Base-by-base conservation (phyloP, 2,797 vertebrate genomes). In the Oryzias dopingdopingensis region DNA sequence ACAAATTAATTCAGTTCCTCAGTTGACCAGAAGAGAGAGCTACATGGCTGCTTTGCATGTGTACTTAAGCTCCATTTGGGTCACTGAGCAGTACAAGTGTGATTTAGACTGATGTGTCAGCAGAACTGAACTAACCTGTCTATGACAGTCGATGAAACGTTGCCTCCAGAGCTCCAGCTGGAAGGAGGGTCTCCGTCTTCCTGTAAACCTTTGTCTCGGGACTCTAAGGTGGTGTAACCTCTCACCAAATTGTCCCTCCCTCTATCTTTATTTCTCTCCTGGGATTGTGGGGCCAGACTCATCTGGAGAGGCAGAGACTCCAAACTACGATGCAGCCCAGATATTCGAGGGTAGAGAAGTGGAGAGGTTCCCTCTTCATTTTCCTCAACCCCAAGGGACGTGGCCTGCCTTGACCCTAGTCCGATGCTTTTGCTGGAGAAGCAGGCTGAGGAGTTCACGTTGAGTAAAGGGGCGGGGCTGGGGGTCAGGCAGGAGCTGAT, bases 241-340 rank as follows among this genome's bases (percentile, higher is more conserved):
- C 77, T 77, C 20, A 56, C 54, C 59, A 79, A 49, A 23, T 4
- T 62, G 85, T 90, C 90, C 3, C 87, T 77, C 32, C 93, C 89
- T 0, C 87, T 74, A 13, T 92, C 87, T 51, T 94, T 92, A 16
- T 80, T 73, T 24, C 62, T 83, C 47, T 80, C 86, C 24, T 70
- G 90, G 59, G 42, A 79, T 55, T 26, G 89, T 1, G 85, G 87
- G 78, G 93, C 93, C 80, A 98, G 90, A 73, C 95, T 97, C 92
- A 98, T 94, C 32, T 94, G 94, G 72, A 95, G 93, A 18, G 93
- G 91, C 63, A 98, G 88, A 4, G 94, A 97, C 88, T 98, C 96
- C 94, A 98, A 93, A 84, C 96, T 98, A 71, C 95, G 94, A 81
- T 98, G 96, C 67, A 97, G 89, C 41, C 95, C 88, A 0, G 95